Evolutionary conservation across 2,888 invertebrate species (phyloP).

Genomic region (Nyleta sp.): DNA sequence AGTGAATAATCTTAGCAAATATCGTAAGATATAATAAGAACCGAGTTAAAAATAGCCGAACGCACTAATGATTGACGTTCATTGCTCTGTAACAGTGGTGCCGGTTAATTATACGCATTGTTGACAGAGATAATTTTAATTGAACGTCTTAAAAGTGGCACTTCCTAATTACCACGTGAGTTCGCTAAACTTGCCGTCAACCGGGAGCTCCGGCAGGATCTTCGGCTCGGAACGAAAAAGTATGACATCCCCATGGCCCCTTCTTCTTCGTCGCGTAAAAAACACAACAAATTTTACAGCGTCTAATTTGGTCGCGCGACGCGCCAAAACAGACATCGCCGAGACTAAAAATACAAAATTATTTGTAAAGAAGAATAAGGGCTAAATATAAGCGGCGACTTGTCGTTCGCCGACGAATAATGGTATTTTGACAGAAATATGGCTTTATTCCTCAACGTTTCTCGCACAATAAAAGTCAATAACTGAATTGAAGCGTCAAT

Average conservation of each 20-base stretch:
- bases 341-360: slow-evolving; percentile 46
- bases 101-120: slow-evolving; percentile 47
- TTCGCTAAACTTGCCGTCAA: not conserved
- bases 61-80: slow-evolving; percentile 53
- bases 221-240: too few species aligned
- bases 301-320: slow-evolving; percentile 42
- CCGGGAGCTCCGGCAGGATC: too few species aligned
- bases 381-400: slow-evolving; percentile 34
- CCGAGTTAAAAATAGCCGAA: slow-evolving; percentile 45
- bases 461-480: slow-evolving; percentile 58
- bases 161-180: slow-evolving; percentile 46
- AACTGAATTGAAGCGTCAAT: slow-evolving; percentile 66
- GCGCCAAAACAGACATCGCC: slow-evolving; percentile 36
- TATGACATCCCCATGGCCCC: not conserved
- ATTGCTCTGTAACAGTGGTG: slow-evolving; percentile 31
- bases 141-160: slow-evolving; percentile 35
- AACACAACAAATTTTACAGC: slow-evolving; percentile 32
- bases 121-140: slow-evolving; percentile 48
- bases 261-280: not conserved
- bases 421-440: slow-evolving; percentile 54
- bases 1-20: slow-evolving; percentile 46
- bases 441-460: slow-evolving; percentile 43
- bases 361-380: slow-evolving; percentile 45
- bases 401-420: slow-evolving; percentile 7
- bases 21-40: slow-evolving; percentile 39